A percentile compares a stretch with the other conserved stretches of the same genome.
These are phyloP conservation scores for Alouatta palliata DNA, from an alignment of 2,113 vertebrate species.

Conservation along the genomic window DNA sequence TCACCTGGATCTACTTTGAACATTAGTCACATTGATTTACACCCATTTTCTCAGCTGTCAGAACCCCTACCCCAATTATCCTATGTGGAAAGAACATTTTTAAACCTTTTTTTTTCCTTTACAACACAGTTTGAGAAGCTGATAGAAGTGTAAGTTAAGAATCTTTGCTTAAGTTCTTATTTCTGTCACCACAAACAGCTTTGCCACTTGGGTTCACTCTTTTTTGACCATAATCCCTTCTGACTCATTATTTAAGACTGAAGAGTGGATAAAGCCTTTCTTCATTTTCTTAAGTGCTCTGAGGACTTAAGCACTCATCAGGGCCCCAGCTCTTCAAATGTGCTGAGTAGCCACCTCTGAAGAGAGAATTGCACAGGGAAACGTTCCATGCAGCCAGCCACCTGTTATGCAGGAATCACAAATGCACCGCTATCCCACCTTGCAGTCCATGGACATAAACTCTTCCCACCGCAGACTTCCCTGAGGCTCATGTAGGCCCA, in stretches of 20 bases:
- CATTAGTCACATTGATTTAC: fast-evolving
- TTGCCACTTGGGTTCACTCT: neutral
- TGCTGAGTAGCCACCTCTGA: neutral
- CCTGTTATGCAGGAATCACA: fast-evolving
- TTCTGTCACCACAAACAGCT: slow-evolving; percentile 32
- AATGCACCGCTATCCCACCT: neutral
- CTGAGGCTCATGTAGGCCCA: neutral
- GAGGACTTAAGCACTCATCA: neutral
- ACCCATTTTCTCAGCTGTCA: neutral
- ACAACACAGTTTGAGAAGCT: neutral
- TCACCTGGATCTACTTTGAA: too few species aligned
- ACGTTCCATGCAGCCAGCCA: fast-evolving
- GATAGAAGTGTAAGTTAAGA: neutral
- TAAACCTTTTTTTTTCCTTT: neutral
- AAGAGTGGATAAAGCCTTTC: neutral
- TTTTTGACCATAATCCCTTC: neutral
- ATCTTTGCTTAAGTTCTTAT: neutral
- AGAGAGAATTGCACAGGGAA: neutral
- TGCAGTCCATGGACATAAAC: neutral
- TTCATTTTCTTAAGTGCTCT: slow-evolving; percentile 20
- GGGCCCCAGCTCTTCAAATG: neutral
- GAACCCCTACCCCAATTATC: too few species aligned
- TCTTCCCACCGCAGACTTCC: neutral
- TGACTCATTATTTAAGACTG: slow-evolving; percentile 5
- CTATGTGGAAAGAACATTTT: neutral